Percentiles rank a stretch among this genome's conserved stretches.
Evolutionary conservation across 2,797 vertebrate species (phyloP).

Genomic region (Crocidura indochinensis): DNA sequence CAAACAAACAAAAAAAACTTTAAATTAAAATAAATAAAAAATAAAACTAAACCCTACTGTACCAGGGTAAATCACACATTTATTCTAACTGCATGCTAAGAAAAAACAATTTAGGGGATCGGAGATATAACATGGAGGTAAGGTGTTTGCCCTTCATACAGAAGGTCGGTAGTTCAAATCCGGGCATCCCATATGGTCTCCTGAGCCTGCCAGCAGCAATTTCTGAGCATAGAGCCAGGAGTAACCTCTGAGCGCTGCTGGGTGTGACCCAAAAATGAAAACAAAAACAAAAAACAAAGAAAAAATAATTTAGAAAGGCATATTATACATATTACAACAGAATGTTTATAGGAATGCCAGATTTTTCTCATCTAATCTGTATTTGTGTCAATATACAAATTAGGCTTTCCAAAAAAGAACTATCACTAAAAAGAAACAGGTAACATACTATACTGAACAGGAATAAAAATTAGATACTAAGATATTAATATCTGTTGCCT

Average conservation of each 20-base stretch:
- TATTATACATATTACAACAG: conserved; percentile 67
- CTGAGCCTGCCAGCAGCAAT: too few species aligned
- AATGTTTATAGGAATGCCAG: conserved; percentile 75
- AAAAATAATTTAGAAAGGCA: conserved; percentile 80
- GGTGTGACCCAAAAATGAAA: too few species aligned
- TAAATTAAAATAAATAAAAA: too few species aligned
- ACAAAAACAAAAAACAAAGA: too few species aligned
- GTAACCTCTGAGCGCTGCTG: too few species aligned
- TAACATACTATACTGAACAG: conserved; percentile 64
- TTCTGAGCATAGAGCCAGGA: too few species aligned
- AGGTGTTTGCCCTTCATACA: too few species aligned
- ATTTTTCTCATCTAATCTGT: conserved; percentile 77
- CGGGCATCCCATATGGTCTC: too few species aligned
- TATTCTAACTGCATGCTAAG: conserved; percentile 73
- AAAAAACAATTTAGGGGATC: conserved; percentile 70
- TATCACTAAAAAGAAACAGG: conserved; percentile 75
- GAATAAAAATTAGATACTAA: conserved; percentile 73
- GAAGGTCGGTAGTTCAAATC: too few species aligned
- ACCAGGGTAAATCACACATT: conserved; percentile 66
- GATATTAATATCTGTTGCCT: not conserved
- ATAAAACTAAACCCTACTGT: not conserved
- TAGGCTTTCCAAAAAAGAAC: conserved; percentile 76
- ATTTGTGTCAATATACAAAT: conserved; percentile 83
- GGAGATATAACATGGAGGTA: too few species aligned
- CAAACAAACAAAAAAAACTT: too few species aligned